Evolutionary conservation across 2,113 vertebrate genomes (phyloP), one percentile per base, ranked within the genome.

Genomic region (Calyptommatus sinebrachiatus): DNA sequence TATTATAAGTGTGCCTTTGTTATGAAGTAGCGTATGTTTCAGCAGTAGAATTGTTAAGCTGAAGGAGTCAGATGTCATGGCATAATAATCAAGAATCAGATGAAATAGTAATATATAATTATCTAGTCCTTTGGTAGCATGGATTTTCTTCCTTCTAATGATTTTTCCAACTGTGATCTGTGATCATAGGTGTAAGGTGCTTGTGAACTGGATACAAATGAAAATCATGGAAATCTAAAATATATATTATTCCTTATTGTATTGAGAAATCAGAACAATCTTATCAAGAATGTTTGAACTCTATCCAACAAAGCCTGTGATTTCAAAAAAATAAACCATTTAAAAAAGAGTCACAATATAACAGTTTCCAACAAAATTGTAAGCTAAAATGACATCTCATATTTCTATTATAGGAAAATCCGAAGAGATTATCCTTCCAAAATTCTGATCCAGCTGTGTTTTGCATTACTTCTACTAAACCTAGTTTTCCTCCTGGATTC

Each of bases 351-450:
- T 4, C 35, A 5, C 35, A 41, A 41, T 5, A 41, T 8, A 9
- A 71, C 28, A 20, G 45, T 48, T 62, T 62, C 26, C 41, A 1
- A 0, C 0, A 11, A 67, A 48, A 63, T 76, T 41, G 29, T 73
- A 65, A 68, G 72, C 9, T 76, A 81, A 68, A 50, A 2, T 73
- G 24, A 73, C 71, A 85, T 8, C 1, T 76, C 66, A 4, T 75
- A 22, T 83, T 80, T 90, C 28, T 29, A 46, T 78, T 90, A 76
- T 83, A 99, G 98, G 72, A 99, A 99, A 93, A 93, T 99, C 68
- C 94, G 97, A 22, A 96, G 95, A 66, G 98, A 99, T 86, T 97
- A 97, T 73, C 98, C 98, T 2, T 96, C 98, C 71, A 99, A 99
- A 96, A 99, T 99, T 85, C 95, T 99, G 74, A 96, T 99, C 73